Evolutionary conservation across 2,113 vertebrate genomes (phyloP).

Genomic region (Neolamprologus brichardi): DNA sequence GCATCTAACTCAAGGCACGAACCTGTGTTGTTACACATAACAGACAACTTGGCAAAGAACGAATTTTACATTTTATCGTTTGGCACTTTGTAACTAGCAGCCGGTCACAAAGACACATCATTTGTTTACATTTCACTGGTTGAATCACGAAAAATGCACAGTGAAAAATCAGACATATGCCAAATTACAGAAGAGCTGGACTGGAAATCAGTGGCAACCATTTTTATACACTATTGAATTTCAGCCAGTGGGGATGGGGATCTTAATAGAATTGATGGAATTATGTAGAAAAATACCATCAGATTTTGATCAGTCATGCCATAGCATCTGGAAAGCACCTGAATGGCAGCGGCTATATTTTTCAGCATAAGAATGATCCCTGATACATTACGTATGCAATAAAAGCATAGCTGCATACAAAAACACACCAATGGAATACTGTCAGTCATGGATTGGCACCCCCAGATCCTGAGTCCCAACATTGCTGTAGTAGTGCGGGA

Average conservation of each 20-base stretch:
- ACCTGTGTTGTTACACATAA: not conserved
- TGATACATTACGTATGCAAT: not conserved
- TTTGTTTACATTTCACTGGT: not conserved
- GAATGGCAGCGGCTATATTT: not conserved
- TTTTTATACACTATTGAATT: not conserved
- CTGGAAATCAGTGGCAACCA: not conserved
- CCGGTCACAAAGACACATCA: not conserved
- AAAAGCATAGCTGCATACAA: not conserved
- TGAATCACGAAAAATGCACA: rapidly evolving
- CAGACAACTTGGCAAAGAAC: not conserved
- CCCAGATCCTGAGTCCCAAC: not conserved
- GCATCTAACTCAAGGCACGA: not conserved
- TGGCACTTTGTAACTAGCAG: not conserved
- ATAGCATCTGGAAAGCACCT: not conserved
- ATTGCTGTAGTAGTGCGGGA: not conserved
- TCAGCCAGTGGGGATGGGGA: not conserved
- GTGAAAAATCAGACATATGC: not conserved
- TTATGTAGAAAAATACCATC: not conserved
- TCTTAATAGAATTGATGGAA: not conserved
- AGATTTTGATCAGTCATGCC: not conserved
- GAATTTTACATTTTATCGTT: not conserved
- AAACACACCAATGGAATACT: not conserved
- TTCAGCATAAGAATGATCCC: not conserved
- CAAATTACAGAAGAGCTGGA: not conserved
- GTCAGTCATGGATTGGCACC: not conserved